These are phyloP conservation scores for Petrolisthes manimaculis DNA, from an alignment of 2,888 invertebrate genomes.

Conservation along the genomic window DNA sequence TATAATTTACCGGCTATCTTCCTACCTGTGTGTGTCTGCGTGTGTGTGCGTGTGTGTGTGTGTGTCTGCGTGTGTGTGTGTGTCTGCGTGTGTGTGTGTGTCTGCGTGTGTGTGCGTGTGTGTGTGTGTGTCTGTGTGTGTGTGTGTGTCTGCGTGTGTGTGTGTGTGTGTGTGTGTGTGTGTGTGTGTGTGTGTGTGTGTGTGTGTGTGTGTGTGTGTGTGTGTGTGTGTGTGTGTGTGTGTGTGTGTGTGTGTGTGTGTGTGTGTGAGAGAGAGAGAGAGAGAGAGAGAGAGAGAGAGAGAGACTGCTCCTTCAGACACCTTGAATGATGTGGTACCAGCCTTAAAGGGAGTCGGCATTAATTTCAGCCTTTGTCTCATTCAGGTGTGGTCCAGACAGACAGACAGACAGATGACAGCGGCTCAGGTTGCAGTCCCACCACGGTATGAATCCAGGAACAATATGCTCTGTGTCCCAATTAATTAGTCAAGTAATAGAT, in stretches of 20 bases:
- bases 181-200: constrained; percentile 1
- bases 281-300: neutral
- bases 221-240: neutral
- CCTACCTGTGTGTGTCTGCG: neutral
- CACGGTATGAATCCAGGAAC: no score
- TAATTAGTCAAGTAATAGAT: no score
- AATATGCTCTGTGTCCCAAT: no score
- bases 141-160: neutral
- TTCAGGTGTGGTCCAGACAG: no score
- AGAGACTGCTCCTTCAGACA: no score
- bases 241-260: neutral
- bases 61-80: neutral
- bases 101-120: neutral
- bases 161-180: constrained; percentile 1
- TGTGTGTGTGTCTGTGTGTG: neutral
- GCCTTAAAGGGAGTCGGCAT: no score
- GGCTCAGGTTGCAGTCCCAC: no score
- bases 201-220: neutral
- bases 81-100: neutral
- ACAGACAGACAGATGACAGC: no score
- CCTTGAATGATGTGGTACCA: no score
- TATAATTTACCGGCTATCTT: neutral
- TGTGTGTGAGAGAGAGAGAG: neutral
- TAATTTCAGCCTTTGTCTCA: no score
- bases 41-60: neutral